Base-by-base conservation (phyloP, 2,888 invertebrate genomes). In the Perizoma flavofasciatum region DNA sequence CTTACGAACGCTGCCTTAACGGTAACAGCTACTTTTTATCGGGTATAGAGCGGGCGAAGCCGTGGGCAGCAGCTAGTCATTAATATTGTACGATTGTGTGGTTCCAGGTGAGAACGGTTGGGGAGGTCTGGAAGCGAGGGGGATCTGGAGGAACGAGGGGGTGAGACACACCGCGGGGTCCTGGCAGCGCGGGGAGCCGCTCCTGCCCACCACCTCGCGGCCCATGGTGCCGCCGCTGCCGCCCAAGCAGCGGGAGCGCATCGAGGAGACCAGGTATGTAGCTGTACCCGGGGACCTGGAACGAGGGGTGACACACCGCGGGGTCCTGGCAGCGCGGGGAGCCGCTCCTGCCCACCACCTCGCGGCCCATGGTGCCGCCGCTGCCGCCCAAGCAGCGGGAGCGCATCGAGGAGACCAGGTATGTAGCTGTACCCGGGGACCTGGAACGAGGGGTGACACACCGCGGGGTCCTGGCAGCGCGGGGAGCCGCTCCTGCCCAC, bases 381-480 rank as follows among this genome's bases (percentile, higher is more conserved):
- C 75, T 85, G 33, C 58, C 78, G 9, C 52, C 68, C 34, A 66
- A 73, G 22, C 70, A 65, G 3, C 51, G 63, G 9, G 75, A 74
- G 0, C 70, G 61, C 40, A 68, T 81, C 40, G 81, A 81, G 60
- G 66, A 61, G 35, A 72, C 79, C 46, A 69, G 77, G 77, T 81
- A 35, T 22, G n/a, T n/a, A n/a, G n/a, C n/a, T n/a, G n/a, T n/a
- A n/a, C n/a, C n/a, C n/a, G 4, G 85, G 85, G 34, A 79, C 81
- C 60, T 86, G 86, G 87, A 75, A 86, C 5, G 88, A 87, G 71
- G 90, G 90, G n/a, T 89, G 89, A 0, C 85, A 87, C 79, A 88
- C 89, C 59, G 82, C 81, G 0, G 89, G 88, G 59, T 77, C 81
- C 33, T 89, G 89, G 90, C 89, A 88, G 79, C 74, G 78, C 49